These are phyloP conservation scores for Bothrops jararaca DNA, from an alignment of 2,113 vertebrate genomes.

Conservation along the genomic window DNA sequence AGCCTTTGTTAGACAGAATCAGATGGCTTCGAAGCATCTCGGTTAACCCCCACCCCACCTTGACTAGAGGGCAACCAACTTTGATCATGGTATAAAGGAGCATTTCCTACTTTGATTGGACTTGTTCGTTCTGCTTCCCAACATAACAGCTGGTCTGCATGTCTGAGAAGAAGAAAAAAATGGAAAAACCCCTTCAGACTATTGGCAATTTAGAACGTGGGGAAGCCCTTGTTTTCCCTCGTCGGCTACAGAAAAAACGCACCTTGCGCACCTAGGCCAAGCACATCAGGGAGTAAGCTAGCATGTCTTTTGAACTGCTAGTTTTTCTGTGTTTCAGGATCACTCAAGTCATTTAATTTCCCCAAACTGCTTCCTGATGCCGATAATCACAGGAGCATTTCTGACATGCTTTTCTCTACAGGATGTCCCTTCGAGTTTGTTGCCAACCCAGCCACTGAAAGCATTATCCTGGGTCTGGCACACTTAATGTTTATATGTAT, in stretches of 20 bases:
- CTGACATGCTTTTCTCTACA: not conserved
- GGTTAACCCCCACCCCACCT: not conserved
- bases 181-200: not conserved
- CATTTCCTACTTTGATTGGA: not conserved
- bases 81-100: not conserved
- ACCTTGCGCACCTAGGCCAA: not conserved
- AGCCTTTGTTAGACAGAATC: not conserved
- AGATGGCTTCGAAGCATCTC: not conserved
- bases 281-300: not conserved
- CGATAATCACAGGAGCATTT: not conserved
- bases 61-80: not conserved
- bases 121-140: not conserved
- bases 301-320: not conserved
- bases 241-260: not conserved
- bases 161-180: not conserved
- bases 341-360: not conserved
- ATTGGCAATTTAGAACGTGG: not conserved
- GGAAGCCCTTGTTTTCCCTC: not conserved
- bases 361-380: not conserved
- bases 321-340: not conserved
- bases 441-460: constrained; percentile 12
- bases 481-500: not conserved
- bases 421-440: not conserved
- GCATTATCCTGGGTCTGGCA: not conserved
- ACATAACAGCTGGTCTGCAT: not conserved